Conservation (phyloP, 2,797 vertebrate genomes). For the Anolis apletophallus region DNA sequence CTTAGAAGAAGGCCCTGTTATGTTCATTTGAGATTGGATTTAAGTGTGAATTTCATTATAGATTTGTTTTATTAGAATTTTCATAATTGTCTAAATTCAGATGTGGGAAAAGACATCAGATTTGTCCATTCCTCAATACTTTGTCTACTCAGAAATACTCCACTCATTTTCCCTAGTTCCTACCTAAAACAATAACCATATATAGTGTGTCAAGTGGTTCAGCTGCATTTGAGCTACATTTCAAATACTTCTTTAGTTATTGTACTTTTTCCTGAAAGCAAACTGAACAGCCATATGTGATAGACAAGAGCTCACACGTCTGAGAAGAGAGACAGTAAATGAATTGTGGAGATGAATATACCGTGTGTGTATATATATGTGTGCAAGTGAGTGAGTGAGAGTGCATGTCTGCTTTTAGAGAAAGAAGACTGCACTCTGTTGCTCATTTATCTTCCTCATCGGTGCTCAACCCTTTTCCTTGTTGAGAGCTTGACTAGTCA, state of each 20-base stretch:
- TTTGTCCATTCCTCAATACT: no score
- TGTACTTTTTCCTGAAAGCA: background rate
- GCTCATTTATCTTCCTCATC: conserved; percentile 39
- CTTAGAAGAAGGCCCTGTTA: background rate
- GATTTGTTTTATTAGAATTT: no score
- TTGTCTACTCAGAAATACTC: no score
- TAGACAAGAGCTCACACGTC: background rate
- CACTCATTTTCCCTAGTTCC: background rate
- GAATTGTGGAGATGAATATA: background rate
- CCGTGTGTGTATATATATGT: background rate
- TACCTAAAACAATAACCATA: background rate
- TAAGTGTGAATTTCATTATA: no score
- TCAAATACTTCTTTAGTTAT: background rate
- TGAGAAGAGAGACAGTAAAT: background rate
- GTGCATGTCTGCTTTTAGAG: background rate
- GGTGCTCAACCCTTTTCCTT: conserved; percentile 14
- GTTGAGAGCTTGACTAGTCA: conserved; percentile 17
- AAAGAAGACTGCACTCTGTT: background rate
- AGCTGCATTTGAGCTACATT: background rate
- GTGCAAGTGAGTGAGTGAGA: background rate
- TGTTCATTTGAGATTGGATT: background rate
- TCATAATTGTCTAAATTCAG: no score
- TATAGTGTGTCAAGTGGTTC: background rate
- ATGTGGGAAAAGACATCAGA: no score
- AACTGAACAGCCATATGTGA: background rate